Conservation (phyloP, 2,797 vertebrate genomes). For the Gobionotothen gibberifrons region DNA sequence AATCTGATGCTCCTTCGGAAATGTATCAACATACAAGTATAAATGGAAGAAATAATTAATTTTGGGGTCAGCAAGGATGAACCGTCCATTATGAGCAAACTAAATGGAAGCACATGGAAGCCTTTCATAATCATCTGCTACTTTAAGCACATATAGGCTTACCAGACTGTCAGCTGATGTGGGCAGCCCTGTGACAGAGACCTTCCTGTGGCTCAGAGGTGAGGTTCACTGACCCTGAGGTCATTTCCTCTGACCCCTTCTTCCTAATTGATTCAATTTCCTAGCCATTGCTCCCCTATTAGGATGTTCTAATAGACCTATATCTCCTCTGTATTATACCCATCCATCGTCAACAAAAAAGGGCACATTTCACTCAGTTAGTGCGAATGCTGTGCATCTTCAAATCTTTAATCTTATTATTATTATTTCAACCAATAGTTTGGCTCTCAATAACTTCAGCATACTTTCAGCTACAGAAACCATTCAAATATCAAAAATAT, state of each 20-base stretch:
- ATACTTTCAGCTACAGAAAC: no score
- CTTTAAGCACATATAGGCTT: slow-evolving; percentile 8
- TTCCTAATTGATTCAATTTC: slow-evolving; percentile 87
- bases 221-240: slow-evolving; percentile 76
- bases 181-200: slow-evolving; percentile 59
- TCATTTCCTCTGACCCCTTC: slow-evolving; percentile 83
- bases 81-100: not conserved
- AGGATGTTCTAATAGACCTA: slow-evolving; percentile 69
- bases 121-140: slow-evolving; percentile 10
- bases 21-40: not conserved
- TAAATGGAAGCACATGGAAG: not conserved
- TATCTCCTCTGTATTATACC: slow-evolving; percentile 33
- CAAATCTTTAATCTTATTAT: no score
- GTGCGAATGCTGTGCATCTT: no score
- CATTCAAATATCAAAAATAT: no score
- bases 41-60: not conserved
- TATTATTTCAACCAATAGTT: no score
- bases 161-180: slow-evolving; percentile 41
- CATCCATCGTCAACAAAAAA: slow-evolving; percentile 42
- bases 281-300: slow-evolving; percentile 76
- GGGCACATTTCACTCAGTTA: slow-evolving; percentile 19
- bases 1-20: not conserved
- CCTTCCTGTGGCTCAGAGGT: slow-evolving; percentile 69
- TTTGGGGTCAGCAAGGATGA: not conserved
- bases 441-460: no score